Percentiles rank a stretch among this genome's conserved stretches.
phyloP scores from a whole-genome alignment of 2,797 vertebrate genomes.

The Melanotaenia pygmaea region DNA sequence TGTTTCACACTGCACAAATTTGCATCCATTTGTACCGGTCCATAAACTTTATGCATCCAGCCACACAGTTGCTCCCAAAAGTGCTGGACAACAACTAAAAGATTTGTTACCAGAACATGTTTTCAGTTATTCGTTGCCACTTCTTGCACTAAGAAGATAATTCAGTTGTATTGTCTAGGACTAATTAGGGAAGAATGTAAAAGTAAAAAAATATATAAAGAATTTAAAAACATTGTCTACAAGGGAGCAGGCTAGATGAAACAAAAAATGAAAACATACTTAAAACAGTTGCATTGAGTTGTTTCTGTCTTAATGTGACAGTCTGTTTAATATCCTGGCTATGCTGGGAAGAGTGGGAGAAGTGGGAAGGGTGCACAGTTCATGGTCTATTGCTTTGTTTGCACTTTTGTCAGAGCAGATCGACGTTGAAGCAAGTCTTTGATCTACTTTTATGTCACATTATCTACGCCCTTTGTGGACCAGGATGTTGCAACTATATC shows the following conservation, averaged over 20 bases:
- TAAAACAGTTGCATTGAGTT: not conserved
- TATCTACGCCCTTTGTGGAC: slow-evolving; percentile 3
- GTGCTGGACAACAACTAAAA: too few relatives aligned
- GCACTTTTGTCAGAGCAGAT: not conserved
- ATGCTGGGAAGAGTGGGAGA: not conserved
- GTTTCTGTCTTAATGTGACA: not conserved
- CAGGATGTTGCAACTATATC: slow-evolving; percentile 47
- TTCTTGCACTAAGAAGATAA: too few relatives aligned
- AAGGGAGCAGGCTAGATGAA: not conserved
- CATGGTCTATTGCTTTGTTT: slow-evolving; percentile 30
- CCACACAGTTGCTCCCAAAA: too few relatives aligned
- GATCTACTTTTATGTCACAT: not conserved
- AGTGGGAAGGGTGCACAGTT: not conserved
- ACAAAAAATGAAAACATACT: not conserved
- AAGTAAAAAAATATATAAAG: too few relatives aligned
- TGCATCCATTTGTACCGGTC: too few relatives aligned
- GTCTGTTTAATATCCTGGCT: not conserved
- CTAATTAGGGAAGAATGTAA: too few relatives aligned
- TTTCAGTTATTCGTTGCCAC: too few relatives aligned
- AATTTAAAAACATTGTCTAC: not conserved
- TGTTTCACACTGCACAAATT: too few relatives aligned
- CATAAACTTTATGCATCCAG: too few relatives aligned
- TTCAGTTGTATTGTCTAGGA: too few relatives aligned
- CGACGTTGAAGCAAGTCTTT: not conserved
- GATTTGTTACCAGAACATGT: too few relatives aligned